These are phyloP conservation scores for Muntiacus reevesi DNA, from an alignment of 2,113 vertebrate genomes.

Conservation along the genomic window DNA sequence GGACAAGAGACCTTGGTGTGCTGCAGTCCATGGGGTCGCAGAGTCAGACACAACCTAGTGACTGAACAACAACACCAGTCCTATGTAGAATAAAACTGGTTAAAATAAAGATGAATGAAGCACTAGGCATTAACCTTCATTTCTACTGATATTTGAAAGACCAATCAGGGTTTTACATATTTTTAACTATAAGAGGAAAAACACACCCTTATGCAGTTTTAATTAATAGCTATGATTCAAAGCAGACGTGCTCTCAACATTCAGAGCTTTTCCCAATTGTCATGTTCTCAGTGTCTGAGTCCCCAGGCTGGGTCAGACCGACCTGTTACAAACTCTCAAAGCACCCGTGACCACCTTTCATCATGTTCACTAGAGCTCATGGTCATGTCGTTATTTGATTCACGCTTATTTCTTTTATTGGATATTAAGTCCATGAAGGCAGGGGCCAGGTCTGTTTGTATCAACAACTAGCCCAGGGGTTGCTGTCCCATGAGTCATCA, in stretches of 20 bases:
- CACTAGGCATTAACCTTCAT: neutral
- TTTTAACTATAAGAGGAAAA: neutral
- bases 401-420: neutral
- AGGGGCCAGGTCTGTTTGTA: neutral
- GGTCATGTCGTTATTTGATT: neutral
- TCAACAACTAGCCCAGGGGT: rapidly evolving
- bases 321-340: rapidly evolving
- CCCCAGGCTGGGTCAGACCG: neutral
- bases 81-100: neutral
- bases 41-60: neutral
- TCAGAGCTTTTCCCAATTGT: neutral
- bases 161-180: neutral
- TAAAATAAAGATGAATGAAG: neutral
- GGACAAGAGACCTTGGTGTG: neutral
- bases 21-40: neutral
- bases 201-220: neutral
- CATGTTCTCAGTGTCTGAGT: no score
- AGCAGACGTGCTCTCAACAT: neutral
- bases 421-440: neutral
- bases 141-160: neutral
- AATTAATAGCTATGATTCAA: neutral
- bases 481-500: rapidly evolving
- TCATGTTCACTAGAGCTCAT: rapidly evolving
- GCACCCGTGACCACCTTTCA: rapidly evolving
- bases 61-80: neutral